These are phyloP conservation scores for Mus caroli DNA, from an alignment of 2,797 vertebrate species.

Conservation along the genomic window DNA sequence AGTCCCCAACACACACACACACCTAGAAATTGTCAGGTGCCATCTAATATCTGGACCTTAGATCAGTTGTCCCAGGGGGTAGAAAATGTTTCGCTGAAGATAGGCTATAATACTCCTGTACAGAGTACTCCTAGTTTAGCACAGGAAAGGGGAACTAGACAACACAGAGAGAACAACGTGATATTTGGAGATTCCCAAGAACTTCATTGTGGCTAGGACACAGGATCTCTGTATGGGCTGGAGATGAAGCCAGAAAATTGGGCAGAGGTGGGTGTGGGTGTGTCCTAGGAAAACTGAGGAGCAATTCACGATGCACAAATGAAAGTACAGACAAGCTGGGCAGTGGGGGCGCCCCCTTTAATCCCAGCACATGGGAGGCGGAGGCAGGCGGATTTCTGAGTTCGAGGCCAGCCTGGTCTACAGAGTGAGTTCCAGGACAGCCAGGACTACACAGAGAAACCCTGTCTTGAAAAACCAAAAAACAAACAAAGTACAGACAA, in stretches of 20 bases:
- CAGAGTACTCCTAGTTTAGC: not conserved
- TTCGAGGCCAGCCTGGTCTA: too few relatives aligned
- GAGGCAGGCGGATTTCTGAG: too few relatives aligned
- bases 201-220: not conserved
- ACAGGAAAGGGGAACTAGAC: not conserved
- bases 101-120: not conserved
- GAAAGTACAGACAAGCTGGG: not conserved
- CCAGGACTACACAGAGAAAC: too few relatives aligned
- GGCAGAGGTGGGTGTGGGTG: not conserved
- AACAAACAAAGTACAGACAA: not conserved
- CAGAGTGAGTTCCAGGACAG: too few relatives aligned
- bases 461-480: too few relatives aligned
- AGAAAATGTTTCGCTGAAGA: not conserved
- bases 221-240: not conserved
- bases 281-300: conserved; percentile 3
- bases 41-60: not conserved
- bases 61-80: not conserved
- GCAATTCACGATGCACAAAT: not conserved
- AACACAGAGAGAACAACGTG: not conserved
- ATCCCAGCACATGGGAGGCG: too few relatives aligned
- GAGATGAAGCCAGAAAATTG: conserved; percentile 25
- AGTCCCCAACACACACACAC: not conserved
- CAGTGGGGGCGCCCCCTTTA: too few relatives aligned
- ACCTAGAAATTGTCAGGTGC: not conserved
- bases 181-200: not conserved